Conservation (phyloP, 1,140 invertebrate genomes). For the Eurosta solidaginis region DNA sequence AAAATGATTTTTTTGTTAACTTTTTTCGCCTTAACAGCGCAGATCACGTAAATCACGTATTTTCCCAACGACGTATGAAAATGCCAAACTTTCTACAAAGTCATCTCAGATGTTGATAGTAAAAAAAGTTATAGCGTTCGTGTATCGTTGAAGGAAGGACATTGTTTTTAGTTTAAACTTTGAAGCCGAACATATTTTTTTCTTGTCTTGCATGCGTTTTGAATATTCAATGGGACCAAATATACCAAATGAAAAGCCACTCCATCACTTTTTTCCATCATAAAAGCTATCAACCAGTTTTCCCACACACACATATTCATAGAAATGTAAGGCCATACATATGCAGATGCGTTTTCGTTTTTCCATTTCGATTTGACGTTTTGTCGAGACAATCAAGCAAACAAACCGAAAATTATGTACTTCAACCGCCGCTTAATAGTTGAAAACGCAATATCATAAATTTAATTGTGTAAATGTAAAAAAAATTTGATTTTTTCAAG, state of each 20-base stretch:
- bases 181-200: neutral
- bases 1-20: no score
- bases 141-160: neutral
- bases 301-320: no score
- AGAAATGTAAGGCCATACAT: no score
- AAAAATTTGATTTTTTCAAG: neutral
- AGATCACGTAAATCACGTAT: neutral
- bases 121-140: neutral
- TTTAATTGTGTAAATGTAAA: neutral
- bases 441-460: conserved; percentile 20
- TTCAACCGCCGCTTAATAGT: neutral
- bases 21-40: no score
- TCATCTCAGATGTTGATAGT: no score
- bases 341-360: neutral
- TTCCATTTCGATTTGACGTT: neutral
- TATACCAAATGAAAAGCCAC: neutral
- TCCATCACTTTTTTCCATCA: neutral
- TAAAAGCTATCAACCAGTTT: conserved; percentile 18
- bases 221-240: conserved; percentile 10
- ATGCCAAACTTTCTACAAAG: neutral
- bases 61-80: neutral
- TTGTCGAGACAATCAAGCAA: neutral
- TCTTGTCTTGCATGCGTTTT: neutral
- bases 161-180: neutral
- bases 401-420: conserved; percentile 8